Base-by-base conservation (phyloP, 2,797 vertebrate genomes). In the Triplophysa yarkandensis region DNA sequence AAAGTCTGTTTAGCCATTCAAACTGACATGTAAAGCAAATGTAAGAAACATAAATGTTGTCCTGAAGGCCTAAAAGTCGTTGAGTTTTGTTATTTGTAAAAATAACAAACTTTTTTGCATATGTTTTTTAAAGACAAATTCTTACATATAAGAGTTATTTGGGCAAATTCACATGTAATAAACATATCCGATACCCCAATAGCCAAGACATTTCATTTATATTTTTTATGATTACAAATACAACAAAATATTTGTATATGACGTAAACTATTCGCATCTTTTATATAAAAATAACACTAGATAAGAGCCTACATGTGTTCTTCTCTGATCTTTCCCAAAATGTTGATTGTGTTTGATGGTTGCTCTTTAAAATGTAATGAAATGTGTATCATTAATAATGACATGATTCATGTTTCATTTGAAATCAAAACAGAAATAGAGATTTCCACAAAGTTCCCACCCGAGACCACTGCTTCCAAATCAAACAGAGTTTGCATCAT, bases 351-450 rank as follows among this genome's bases (percentile, higher is more conserved):
- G 55, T 62, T 66, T 60, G 73, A 73, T 79, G n/a, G 44, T 44
- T 63, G 41, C 62, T 74, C 71, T 79, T 67, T 76, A 58, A 71
- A 70, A 60, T 77, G 74, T 74, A 65, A 73, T 80, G 71, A 80
- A 77, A 82, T 64, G 32, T 36, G 16, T 76, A 70, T 76, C 72
- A 72, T 82, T 78, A 78, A 76, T 77, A 78, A 72, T 78, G 77
- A 69, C 65, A 36, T 72, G 63, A 46, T 68, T 67, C 67, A 34
- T 39, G 32, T 74, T 65, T 65, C 81, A 78, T 52, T 63, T 64
- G 39, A 78, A 74, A 72, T 60, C 70, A 46, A 79, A 82, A 79
- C 74, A 74, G 62, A 72, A 77, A 65, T 55, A 32, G n/a, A 21
- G 43, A 34, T 79, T 76, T 68, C 65, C 68, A 68, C 57, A 57